Conservation (phyloP, 2,113 vertebrate genomes). For the Otis tarda region DNA sequence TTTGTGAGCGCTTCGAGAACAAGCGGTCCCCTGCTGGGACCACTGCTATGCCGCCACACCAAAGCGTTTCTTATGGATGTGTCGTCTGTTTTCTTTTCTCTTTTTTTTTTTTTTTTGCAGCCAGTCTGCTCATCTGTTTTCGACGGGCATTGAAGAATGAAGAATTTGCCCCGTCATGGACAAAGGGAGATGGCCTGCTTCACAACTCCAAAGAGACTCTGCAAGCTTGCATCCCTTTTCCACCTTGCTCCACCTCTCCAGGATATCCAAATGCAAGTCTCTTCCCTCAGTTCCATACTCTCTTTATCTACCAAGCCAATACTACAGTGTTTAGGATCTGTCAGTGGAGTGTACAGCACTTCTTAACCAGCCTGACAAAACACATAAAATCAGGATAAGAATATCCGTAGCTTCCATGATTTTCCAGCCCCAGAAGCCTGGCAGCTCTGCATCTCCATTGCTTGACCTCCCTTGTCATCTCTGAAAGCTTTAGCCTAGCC, state of each 20-base stretch:
- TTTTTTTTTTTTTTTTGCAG: neutral
- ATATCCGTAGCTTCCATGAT: neutral
- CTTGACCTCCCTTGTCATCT: neutral
- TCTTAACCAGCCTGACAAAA: neutral
- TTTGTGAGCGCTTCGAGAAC: neutral
- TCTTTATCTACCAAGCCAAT: neutral
- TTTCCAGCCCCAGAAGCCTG: neutral
- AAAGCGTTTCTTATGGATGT: neutral
- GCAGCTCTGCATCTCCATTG: neutral
- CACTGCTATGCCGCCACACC: neutral
- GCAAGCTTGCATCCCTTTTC: neutral
- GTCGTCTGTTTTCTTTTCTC: neutral
- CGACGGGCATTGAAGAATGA: fast-evolving
- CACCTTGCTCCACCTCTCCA: neutral
- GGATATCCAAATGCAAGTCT: neutral
- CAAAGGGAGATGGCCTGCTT: neutral
- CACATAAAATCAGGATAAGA: neutral
- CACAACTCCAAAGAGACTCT: neutral
- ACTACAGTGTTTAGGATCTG: neutral
- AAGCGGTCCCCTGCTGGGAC: neutral
- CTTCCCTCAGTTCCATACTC: fast-evolving
- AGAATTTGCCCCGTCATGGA: neutral
- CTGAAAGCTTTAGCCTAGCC: neutral
- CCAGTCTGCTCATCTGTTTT: neutral
- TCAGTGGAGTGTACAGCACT: neutral